phyloP scores from a whole-genome alignment of 2,113 vertebrate species.

The Apistogramma diplotaenia region DNA sequence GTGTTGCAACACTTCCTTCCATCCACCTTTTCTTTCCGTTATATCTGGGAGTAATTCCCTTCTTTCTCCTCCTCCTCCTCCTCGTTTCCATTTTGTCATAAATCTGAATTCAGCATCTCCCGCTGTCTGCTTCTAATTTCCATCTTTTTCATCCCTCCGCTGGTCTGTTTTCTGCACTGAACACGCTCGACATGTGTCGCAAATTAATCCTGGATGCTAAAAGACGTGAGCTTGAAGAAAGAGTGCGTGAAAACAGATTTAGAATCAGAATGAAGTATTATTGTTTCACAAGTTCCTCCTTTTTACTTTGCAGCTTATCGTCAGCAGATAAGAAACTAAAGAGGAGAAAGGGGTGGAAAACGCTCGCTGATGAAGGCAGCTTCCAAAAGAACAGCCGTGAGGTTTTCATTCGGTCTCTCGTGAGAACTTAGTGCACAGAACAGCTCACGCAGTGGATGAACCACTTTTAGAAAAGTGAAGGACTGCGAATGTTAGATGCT shows the following conservation, averaged over 20 bases:
- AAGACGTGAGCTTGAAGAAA: not conserved
- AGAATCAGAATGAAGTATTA: not conserved
- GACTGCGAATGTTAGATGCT: not conserved
- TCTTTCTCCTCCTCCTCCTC: not conserved
- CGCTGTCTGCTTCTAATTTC: constrained; percentile 28
- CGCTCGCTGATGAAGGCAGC: too few relatives aligned
- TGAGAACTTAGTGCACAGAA: not conserved
- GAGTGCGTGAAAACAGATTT: not conserved
- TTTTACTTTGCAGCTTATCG: not conserved
- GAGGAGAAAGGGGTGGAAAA: too few relatives aligned
- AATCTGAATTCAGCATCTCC: not conserved
- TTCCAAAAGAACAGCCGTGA: too few relatives aligned
- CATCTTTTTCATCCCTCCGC: not conserved
- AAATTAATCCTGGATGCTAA: not conserved
- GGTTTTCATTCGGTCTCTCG: not conserved
- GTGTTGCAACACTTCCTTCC: not conserved
- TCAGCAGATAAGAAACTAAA: not conserved
- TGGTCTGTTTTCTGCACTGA: not conserved
- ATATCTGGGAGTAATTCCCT: not conserved
- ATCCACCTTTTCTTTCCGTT: not conserved
- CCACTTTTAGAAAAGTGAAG: not conserved
- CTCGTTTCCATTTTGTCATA: not conserved
- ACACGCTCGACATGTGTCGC: not conserved
- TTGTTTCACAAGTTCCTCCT: not conserved
- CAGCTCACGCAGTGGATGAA: not conserved